Base-by-base conservation (phyloP, 2,888 invertebrate genomes). In the Icerya purchasi region DNA sequence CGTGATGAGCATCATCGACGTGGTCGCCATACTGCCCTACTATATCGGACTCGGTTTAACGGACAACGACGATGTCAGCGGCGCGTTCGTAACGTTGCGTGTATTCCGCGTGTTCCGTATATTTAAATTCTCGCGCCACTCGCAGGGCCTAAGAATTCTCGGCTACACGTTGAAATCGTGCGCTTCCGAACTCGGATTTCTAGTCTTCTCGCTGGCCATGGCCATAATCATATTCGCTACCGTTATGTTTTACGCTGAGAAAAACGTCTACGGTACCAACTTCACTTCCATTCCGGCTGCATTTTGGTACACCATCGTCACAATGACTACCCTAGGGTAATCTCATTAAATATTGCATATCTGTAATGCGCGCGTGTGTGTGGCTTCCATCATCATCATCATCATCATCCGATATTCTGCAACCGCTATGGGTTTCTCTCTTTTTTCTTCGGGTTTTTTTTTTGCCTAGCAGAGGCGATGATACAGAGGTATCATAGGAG, bases 301-400 rank as follows among this genome's bases (percentile, higher is more conserved):
- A 66, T 98, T 98, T 75, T 99, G 98, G 98, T 98, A 98, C 78
- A 98, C 98, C 71, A 98, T 99, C 71, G 98, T 99, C 71, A 99
- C 98, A 66, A 98, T 98, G 94, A 97, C 97, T 62, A 97, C 97
- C 56, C 76, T 97, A 65, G 96, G 97, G 96, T 97, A 75, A 88
- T n/a, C n/a, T n/a, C n/a, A n/a, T n/a, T n/a, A n/a, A n/a, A n/a
- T n/a, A n/a, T n/a, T n/a, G n/a, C n/a, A n/a, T n/a, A n/a, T n/a
- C n/a, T n/a, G n/a, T n/a, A n/a, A n/a, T n/a, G n/a, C n/a, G n/a
- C n/a, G n/a, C n/a, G n/a, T n/a, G n/a, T n/a, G n/a, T n/a, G n/a
- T n/a, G n/a, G n/a, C n/a, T n/a, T n/a, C n/a, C n/a, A n/a, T n/a
- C n/a, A n/a, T n/a, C n/a, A n/a, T n/a, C n/a, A n/a, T n/a, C n/a